Base-by-base conservation (phyloP, 2,797 vertebrate genomes). In the Mormyrus hasselquistii region DNA sequence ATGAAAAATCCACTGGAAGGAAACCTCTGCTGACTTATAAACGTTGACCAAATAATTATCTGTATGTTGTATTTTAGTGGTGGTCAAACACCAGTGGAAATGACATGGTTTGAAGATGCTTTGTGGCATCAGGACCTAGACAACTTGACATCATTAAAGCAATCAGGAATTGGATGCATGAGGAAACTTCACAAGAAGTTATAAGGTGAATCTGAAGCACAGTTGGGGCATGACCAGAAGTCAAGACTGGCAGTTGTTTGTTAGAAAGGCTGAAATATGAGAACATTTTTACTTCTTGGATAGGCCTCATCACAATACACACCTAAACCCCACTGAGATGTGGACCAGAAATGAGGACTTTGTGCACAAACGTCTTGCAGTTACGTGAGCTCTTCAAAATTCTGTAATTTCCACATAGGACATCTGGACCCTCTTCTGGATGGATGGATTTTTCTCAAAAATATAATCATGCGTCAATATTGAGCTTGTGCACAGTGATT, bases 401-500 rank as follows among this genome's bases (percentile, higher is more conserved):
- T 76, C 34, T 0, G 91, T 93, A 92, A 93, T 94, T 94, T 84
- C 93, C 92, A 92, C 88, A 89, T 93, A 93, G 91, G 93, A 94
- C 88, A 92, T 94, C 93, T 94, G 93, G 94, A 93, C 92, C 92
- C 91, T 94, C 94, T 94, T 94, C 93, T 94, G 95, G 92, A 92
- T 95, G 95, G 94, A 95, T 92, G 93, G 94, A 93, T 94, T 93
- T 93, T 91, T 94, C 94, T 94, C 93, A 94, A 94, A 93, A 94
- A 95, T 94, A 95, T 95, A 95, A 95, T 95, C 93, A 95, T 93
- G 92, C 94, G 93, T 96, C 94, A 95, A 95, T 94, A 14, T 95
- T 94, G 94, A 92, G 95, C 95, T 95, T 96, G 95, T 94, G 95
- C 95, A 95, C 93, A 92, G 92, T 95, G 95, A 94, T 94, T 95